These are phyloP conservation scores for Sus scrofa DNA, from an alignment of 2,113 vertebrate species.

Conservation along the genomic window DNA sequence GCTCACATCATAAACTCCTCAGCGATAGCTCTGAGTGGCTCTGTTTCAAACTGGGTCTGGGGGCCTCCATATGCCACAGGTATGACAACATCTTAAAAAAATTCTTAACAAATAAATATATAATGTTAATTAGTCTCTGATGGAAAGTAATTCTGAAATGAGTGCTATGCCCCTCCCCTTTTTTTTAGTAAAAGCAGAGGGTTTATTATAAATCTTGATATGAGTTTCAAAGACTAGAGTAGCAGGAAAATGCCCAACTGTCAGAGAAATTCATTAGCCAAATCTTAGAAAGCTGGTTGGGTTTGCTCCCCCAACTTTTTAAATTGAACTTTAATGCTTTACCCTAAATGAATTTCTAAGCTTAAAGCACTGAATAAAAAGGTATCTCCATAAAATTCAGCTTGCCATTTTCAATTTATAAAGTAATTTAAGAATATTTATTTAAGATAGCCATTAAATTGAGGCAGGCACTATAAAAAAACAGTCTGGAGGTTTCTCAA, in stretches of 20 bases:
- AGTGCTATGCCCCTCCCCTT: not conserved
- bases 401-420: conserved; percentile 19
- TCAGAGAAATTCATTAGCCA: no score
- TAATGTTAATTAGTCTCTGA: not conserved
- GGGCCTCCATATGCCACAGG: no score
- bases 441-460: not conserved
- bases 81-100: not conserved
- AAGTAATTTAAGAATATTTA: conserved; percentile 6
- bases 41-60: no score
- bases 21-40: no score
- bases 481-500: not conserved
- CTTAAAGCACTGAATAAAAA: not conserved
- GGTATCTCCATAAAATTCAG: not conserved
- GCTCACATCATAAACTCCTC: no score
- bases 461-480: not conserved
- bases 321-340: conserved; percentile 17
- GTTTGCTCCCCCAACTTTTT: not conserved
- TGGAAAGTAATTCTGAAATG: conserved; percentile 31
- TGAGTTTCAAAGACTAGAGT: no score
- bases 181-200: no score
- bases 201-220: no score
- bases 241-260: no score
- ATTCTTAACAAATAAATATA: conserved; percentile 55
- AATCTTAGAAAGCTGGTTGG: no score
- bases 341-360: not conserved